Conservation (phyloP, 1,140 invertebrate species). For the Eurosta solidaginis region DNA sequence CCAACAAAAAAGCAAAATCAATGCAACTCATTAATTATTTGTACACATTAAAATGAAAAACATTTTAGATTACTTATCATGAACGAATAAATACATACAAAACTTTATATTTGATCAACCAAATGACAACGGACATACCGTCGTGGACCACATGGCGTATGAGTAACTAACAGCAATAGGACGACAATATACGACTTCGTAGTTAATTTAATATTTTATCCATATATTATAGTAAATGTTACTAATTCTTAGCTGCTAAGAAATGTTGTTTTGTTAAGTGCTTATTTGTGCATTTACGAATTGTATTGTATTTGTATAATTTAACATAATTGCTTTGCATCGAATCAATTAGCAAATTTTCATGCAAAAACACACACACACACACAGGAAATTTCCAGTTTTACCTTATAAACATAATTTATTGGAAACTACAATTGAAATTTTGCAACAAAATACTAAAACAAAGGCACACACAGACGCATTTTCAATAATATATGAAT, state of each 20-base stretch:
- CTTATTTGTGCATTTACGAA: background rate
- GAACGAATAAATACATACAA: background rate
- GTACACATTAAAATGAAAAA: too few relatives aligned
- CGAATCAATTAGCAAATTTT: conserved; percentile 7
- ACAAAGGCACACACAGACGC: background rate
- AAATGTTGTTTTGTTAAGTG: background rate
- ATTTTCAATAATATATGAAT: too few relatives aligned
- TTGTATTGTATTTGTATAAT: background rate
- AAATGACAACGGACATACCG: background rate
- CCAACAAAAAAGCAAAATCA: too few relatives aligned
- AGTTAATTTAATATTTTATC: too few relatives aligned
- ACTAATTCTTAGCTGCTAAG: background rate
- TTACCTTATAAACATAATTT: background rate
- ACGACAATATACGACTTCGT: too few relatives aligned
- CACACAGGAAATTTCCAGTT: background rate
- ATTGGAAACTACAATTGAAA: background rate
- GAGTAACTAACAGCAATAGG: background rate
- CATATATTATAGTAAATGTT: background rate
- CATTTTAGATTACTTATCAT: too few relatives aligned
- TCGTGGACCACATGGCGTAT: background rate
- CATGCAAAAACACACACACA: background rate
- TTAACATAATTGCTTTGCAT: background rate
- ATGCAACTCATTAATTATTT: too few relatives aligned
- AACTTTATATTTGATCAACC: background rate
- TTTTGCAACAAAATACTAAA: too few relatives aligned